Percentiles rank a stretch among this genome's conserved stretches.
These are phyloP conservation scores for Steromphala cineraria DNA, from an alignment of 2,888 invertebrate genomes.

Conservation along the genomic window DNA sequence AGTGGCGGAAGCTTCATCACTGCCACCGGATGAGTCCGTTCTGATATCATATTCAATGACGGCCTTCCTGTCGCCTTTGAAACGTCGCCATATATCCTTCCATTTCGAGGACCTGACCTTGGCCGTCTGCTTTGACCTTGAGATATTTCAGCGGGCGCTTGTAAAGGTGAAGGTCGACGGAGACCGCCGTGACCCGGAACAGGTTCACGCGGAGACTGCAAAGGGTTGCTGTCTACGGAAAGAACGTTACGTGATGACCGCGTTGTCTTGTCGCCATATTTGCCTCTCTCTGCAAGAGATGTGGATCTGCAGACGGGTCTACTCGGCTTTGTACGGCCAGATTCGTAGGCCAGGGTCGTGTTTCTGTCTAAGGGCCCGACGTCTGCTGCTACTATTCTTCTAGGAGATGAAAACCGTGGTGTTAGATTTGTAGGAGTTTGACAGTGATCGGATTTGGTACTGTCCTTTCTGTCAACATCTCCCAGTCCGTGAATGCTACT, in stretches of 20 bases:
- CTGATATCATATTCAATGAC: neutral
- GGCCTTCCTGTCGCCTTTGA: neutral
- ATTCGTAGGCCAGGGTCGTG: neutral
- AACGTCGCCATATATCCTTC: neutral
- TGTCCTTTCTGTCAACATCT: neutral
- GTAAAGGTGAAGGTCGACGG: neutral
- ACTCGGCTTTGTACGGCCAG: neutral
- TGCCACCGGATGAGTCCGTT: slow-evolving; percentile 33
- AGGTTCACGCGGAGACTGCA: neutral
- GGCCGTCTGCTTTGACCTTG: neutral
- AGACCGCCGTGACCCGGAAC: neutral
- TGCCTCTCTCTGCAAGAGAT: slow-evolving; percentile 8
- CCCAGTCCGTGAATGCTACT: neutral
- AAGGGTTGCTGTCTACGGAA: slow-evolving; percentile 5
- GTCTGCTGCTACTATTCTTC: neutral
- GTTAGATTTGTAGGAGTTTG: neutral
- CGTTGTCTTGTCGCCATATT: neutral
- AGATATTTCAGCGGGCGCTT: neutral
- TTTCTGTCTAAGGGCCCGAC: neutral
- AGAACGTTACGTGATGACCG: neutral
- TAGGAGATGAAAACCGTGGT: neutral
- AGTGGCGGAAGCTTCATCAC: slow-evolving; percentile 54
- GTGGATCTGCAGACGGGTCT: neutral
- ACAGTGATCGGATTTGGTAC: neutral
- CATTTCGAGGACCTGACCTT: neutral